Base-by-base conservation (phyloP, 2,888 invertebrate species). In the Esperia sulphurella region DNA sequence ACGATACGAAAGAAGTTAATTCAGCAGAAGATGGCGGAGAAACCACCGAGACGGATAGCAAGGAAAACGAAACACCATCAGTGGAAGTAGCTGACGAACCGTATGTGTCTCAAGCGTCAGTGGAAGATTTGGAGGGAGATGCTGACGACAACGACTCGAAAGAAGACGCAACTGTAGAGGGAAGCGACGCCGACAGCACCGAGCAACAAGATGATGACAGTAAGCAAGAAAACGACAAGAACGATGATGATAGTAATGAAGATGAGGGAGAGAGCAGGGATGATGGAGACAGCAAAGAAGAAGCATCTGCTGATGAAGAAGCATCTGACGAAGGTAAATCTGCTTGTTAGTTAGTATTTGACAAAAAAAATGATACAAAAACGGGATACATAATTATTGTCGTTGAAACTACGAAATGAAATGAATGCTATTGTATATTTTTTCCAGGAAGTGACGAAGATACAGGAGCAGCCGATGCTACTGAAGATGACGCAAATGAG, bases 51-150 rank as follows among this genome's bases (percentile, higher is more conserved):
- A 57, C 57, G 21, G 73, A 74, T 40, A 79, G 77, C 55, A 64
- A 67, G 52, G 83, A 83, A 59, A 78, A 79, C 44, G 81, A 82
- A 46, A 63, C 67, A 41, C 85, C 85, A 46, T 82, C 83, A 43
- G 68, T 90, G 47, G 85, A 88, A 75, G 80, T 88, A 60, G 88
- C 86, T 49, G 90, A 89, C 53, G 90, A 91, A 61, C 89, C 91
- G 21, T 85, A 88, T 55, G 71, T 84, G 47, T 67, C 85, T 58
- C 83, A 86, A 68, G 77, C 78, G 52, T 84, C 91, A 58, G 81
- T 86, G 46, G 91, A 91, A 67, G 85, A 82, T 55, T 63, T 87
- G 60, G 73, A 73, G 64, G 68, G 68, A 58, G 74, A 65, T 49
- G 70, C 71, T 54, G 80, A 67, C 46, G 71, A 77, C 43, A 73